Evolutionary conservation across 2,113 vertebrate genomes (phyloP).

Genomic region (Ceyx cyanopectus): DNA sequence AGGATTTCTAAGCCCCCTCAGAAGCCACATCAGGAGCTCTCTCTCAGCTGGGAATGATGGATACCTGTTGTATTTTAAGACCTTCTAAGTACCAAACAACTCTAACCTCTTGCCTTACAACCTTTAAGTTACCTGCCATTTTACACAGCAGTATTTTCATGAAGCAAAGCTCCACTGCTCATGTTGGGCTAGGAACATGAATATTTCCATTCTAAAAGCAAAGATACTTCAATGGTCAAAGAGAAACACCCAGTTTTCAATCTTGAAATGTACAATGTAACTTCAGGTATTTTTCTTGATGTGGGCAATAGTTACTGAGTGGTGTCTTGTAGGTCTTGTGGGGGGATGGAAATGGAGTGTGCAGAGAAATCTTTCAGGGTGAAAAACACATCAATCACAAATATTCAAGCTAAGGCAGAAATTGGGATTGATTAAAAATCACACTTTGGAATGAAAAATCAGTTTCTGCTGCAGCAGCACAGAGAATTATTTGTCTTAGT

Average conservation of each 20-base stretch:
- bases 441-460: constrained; percentile 1
- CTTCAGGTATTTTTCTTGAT: background rate
- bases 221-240: background rate
- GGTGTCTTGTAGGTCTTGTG: background rate
- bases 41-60: background rate
- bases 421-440: background rate
- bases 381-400: background rate
- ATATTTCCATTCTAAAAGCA: background rate
- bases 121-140: background rate
- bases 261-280: background rate
- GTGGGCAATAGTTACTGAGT: background rate
- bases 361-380: background rate
- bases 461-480: background rate
- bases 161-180: background rate
- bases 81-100: background rate
- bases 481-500: background rate
- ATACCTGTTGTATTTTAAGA: background rate
- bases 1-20: background rate
- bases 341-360: background rate
- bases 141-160: background rate
- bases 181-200: background rate
- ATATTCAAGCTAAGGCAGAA: background rate
- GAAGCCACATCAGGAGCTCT: background rate
- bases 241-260: background rate
- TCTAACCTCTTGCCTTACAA: background rate